These are phyloP conservation scores for Drosophila setosimentum DNA, from an alignment of 2,888 invertebrate genomes.

Conservation along the genomic window DNA sequence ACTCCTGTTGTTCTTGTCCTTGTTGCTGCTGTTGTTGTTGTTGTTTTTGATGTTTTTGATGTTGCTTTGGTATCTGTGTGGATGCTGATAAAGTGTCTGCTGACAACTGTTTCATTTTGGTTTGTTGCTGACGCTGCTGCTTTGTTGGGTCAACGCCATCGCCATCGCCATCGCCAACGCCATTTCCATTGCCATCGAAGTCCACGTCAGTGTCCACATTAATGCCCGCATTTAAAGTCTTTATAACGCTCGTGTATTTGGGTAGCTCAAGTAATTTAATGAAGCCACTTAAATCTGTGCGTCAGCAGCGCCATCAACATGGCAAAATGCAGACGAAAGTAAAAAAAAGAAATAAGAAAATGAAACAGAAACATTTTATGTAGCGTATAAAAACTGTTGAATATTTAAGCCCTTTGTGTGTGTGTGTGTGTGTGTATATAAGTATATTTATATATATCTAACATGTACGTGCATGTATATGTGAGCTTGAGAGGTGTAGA, in stretches of 20 bases:
- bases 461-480: conserved; percentile 17
- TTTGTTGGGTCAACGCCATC: conserved; percentile 69
- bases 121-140: conserved; percentile 67
- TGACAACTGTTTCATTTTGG: conserved; percentile 58
- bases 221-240: conserved; percentile 83
- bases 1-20: conserved; percentile 1
- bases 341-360: background rate
- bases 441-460: conserved; percentile 44
- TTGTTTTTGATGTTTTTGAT: conserved; percentile 22
- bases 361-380: conserved; percentile 63
- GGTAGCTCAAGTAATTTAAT: conserved; percentile 84
- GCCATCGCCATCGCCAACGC: background rate
- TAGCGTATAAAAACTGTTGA: conserved; percentile 66
- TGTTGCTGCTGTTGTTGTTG: conserved; percentile 10
- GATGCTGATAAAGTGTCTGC: conserved; percentile 56
- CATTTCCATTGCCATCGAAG: conserved; percentile 25
- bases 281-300: conserved; percentile 84
- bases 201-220: conserved; percentile 71
- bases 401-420: conserved; percentile 58
- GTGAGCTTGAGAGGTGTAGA: conserved; percentile 52
- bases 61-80: conserved; percentile 28
- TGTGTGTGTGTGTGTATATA: conserved; percentile 12
- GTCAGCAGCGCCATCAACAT: conserved; percentile 46
- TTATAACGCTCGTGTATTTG: conserved; percentile 84
- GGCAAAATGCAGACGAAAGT: conserved; percentile 24